Evolutionary conservation across 1,140 invertebrate genomes (phyloP).

Genomic region (Plutomurus gul): DNA sequence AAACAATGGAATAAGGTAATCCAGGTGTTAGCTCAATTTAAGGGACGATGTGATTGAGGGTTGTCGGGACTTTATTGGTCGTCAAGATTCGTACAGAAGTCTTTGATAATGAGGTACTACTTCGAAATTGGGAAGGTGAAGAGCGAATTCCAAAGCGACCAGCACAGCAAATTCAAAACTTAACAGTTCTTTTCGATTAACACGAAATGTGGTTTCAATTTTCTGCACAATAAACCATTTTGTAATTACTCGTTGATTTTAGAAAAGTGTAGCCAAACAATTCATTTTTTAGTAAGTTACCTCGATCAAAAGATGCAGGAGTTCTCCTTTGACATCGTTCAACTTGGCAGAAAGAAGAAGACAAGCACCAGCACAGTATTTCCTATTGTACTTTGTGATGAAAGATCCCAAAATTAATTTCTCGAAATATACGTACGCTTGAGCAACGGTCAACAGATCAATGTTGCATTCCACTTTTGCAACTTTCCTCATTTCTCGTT

Average conservation of each 20-base stretch:
- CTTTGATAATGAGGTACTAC: slow-evolving; percentile 94
- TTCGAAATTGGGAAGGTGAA: slow-evolving; percentile 88
- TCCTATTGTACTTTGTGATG: slow-evolving; percentile 91
- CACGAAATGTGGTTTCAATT: slow-evolving; percentile 84
- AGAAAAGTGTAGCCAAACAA: background rate
- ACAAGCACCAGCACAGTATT: slow-evolving; percentile 92
- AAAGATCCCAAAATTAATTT: slow-evolving; percentile 89
- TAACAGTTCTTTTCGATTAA: slow-evolving; percentile 89
- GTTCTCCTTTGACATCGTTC: slow-evolving; percentile 92
- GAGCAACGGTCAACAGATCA: slow-evolving; percentile 89
- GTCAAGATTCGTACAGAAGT: slow-evolving; percentile 59
- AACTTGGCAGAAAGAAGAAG: slow-evolving; percentile 91
- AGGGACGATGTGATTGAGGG: no score
- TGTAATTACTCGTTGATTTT: slow-evolving; percentile 32
- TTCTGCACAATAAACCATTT: slow-evolving; percentile 64
- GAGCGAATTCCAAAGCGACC: slow-evolving; percentile 90
- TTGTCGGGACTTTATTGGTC: no score
- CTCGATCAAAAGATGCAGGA: slow-evolving; percentile 83
- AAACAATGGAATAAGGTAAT: no score
- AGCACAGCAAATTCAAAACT: slow-evolving; percentile 85
- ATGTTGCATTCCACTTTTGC: slow-evolving; percentile 82
- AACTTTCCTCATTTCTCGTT: slow-evolving; percentile 93
- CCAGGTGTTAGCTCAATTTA: no score
- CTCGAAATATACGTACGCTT: slow-evolving; percentile 97
- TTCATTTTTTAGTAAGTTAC: slow-evolving; percentile 60